phyloP scores from a whole-genome alignment of 2,113 vertebrate species.

The Phrynosoma platyrhinos region DNA sequence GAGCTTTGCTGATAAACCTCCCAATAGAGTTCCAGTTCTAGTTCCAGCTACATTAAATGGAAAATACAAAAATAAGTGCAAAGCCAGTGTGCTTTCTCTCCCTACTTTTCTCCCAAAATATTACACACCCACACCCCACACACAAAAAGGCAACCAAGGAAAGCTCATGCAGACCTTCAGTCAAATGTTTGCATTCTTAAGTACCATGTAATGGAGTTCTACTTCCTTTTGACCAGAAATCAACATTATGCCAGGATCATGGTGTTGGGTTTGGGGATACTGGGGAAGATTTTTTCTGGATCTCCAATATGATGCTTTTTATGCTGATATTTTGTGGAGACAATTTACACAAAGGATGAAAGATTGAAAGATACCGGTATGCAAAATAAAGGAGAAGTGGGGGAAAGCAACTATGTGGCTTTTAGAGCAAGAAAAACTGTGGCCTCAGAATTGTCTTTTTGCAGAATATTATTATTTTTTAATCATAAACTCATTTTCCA shows the following conservation, averaged over 20 bases:
- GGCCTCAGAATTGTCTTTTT: neutral
- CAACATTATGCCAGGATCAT: neutral
- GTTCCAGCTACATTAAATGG: neutral
- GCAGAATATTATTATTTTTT: neutral
- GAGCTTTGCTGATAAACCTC: neutral
- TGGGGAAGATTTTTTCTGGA: neutral
- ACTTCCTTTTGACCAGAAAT: neutral
- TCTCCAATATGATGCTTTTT: neutral
- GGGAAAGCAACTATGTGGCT: neutral
- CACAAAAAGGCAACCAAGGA: neutral
- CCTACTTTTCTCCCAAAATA: fast-evolving
- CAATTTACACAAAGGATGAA: neutral
- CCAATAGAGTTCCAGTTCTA: neutral
- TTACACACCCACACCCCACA: neutral
- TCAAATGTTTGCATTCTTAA: neutral
- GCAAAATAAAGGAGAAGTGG: neutral
- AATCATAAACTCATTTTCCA: neutral
- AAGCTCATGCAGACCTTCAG: neutral
- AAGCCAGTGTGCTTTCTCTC: neutral
- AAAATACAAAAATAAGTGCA: neutral
- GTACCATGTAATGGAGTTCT: no score
- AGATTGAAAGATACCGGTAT: neutral
- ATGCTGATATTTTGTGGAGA: neutral
- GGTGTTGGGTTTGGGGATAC: neutral
- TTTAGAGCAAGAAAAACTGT: neutral